Evolutionary conservation across 2,113 vertebrate species (phyloP).

Genomic region (Etia nguti): DNA sequence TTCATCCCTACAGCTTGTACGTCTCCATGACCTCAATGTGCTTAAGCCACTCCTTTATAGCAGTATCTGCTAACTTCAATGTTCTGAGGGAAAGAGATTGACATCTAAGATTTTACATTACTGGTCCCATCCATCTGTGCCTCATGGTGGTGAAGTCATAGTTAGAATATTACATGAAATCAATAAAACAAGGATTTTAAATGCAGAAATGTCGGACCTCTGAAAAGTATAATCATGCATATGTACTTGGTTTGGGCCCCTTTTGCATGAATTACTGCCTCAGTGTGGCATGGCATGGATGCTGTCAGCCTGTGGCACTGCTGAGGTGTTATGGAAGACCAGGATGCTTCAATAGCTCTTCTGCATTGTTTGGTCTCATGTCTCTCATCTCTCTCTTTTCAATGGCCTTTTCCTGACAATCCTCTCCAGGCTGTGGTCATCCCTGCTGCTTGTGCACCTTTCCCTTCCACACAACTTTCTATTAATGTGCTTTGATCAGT

Average conservation of each 20-base stretch:
- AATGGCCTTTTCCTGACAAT: background rate
- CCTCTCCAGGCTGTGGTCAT: too few species aligned
- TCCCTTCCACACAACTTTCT: background rate
- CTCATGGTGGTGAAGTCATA: background rate
- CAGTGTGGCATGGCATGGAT: background rate
- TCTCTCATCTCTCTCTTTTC: background rate
- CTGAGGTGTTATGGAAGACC: background rate
- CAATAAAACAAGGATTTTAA: background rate
- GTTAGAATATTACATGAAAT: background rate
- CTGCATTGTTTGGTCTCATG: background rate
- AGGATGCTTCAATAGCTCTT: too few species aligned
- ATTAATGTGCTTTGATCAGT: background rate
- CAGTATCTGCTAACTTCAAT: background rate
- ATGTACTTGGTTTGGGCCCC: background rate
- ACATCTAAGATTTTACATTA: background rate
- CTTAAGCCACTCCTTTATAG: background rate
- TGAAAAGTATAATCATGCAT: background rate
- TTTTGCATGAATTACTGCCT: too few species aligned
- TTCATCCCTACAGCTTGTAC: fast-evolving
- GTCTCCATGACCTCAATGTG: fast-evolving
- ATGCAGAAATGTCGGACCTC: background rate
- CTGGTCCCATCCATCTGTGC: fast-evolving
- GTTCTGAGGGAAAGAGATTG: background rate
- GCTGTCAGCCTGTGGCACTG: background rate
- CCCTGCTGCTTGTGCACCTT: background rate